These are phyloP conservation scores for Tribolium madens DNA, from an alignment of 1,140 invertebrate genomes.

Conservation along the genomic window DNA sequence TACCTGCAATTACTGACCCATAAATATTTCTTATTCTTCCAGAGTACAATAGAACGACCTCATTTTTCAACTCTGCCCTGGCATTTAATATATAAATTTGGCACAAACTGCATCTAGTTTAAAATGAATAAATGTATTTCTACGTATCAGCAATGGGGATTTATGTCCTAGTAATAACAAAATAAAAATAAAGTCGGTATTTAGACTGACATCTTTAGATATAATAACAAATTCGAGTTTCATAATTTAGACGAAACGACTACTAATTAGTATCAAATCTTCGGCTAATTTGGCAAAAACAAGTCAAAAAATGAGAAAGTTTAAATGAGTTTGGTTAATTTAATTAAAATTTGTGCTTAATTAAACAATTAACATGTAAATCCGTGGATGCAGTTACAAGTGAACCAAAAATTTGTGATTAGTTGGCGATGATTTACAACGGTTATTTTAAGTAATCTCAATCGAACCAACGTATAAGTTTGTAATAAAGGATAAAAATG, in stretches of 20 bases:
- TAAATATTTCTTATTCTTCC: background rate
- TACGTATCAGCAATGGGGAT: background rate
- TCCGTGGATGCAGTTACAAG: background rate
- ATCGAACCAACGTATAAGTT: constrained; percentile 1
- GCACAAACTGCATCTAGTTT: background rate
- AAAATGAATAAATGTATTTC: background rate
- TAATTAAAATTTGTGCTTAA: constrained; percentile 14
- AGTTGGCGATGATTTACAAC: constrained; percentile 10
- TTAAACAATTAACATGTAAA: constrained; percentile 17
- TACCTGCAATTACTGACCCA: background rate
- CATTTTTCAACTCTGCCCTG: background rate
- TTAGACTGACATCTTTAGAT: too few species aligned
- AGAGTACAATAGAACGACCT: background rate
- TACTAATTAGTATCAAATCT: background rate
- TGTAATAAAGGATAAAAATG: constrained; percentile 11
- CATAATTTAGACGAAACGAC: background rate
- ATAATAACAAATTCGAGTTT: too few species aligned
- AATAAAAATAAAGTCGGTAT: too few species aligned
- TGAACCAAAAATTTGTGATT: background rate
- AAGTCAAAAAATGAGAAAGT: constrained; percentile 5
- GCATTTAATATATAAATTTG: background rate
- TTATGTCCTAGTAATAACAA: too few species aligned
- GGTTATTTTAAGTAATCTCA: background rate
- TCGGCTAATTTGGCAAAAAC: constrained; percentile 3
- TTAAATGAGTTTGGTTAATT: background rate